Percentiles rank a stretch among this genome's conserved stretches.
Evolutionary conservation across 2,888 invertebrate species (phyloP).

Genomic region (Xylocampa areola): DNA sequence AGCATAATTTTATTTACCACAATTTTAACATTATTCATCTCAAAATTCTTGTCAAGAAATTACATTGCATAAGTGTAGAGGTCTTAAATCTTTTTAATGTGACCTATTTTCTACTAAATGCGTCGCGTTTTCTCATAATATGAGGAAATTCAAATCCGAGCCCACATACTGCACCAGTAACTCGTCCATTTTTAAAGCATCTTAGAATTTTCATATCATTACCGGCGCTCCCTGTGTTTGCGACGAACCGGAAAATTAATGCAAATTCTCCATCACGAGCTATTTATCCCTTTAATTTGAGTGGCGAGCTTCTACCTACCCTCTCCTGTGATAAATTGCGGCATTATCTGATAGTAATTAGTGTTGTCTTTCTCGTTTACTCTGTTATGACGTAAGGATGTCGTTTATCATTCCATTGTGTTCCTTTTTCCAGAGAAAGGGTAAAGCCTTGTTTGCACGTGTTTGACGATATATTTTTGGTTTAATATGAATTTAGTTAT

Average conservation of each 20-base stretch:
- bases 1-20: conserved; percentile 9
- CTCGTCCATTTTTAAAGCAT: conserved; percentile 31
- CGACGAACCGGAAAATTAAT: conserved; percentile 66
- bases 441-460: neutral
- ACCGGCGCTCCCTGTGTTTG: conserved; percentile 29
- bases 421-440: conserved; percentile 12
- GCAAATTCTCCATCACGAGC: conserved; percentile 67
- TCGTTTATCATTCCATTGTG: conserved; percentile 49
- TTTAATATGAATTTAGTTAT: too few relatives aligned
- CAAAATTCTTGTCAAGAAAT: conserved; percentile 27
- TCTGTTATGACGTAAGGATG: conserved; percentile 33
- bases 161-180: conserved; percentile 27
- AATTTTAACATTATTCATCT: conserved; percentile 26
- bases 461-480: too few relatives aligned
- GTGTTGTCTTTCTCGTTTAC: conserved; percentile 42
- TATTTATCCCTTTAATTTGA: conserved; percentile 71
- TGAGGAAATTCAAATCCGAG: conserved; percentile 10
- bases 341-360: conserved; percentile 53
- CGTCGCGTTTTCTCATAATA: conserved; percentile 11
- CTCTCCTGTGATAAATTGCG: conserved; percentile 40
- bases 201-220: conserved; percentile 63
- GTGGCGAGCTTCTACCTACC: conserved; percentile 51
- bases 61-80: conserved; percentile 23
- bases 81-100: conserved; percentile 45
- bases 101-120: conserved; percentile 42